These are phyloP conservation scores for Stigmatopora nigra DNA, from an alignment of 2,113 vertebrate species.

Conservation along the genomic window DNA sequence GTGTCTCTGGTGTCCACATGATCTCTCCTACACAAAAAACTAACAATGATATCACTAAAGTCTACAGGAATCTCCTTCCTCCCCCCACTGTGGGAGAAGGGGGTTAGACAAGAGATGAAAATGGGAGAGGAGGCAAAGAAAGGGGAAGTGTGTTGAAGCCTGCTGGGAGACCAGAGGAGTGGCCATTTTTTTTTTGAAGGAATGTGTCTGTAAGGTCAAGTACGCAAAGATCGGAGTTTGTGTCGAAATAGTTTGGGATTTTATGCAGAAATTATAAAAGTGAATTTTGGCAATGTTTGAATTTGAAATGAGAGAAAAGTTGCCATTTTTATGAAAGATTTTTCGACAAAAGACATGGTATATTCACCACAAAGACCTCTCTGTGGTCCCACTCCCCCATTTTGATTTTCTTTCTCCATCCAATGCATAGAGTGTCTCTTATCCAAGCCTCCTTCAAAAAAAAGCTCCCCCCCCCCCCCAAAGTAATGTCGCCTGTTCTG, in stretches of 20 bases:
- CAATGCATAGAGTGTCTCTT: constrained; percentile 1
- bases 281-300: too few species aligned
- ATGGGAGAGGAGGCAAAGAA: constrained; percentile 43
- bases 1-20: constrained; percentile 34
- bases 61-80: constrained; percentile 38
- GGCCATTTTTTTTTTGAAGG: constrained; percentile 5
- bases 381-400: constrained; percentile 9
- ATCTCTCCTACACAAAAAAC: constrained; percentile 28
- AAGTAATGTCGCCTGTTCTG: constrained; percentile 44
- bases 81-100: constrained; percentile 44
- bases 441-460: constrained; percentile 17
- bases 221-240: constrained; percentile 17
- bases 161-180: constrained; percentile 29
- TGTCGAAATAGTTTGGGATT: background rate
- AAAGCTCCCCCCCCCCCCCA: constrained; percentile 14
- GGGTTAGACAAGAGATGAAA: constrained; percentile 37
- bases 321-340: constrained; percentile 24
- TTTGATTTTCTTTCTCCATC: background rate
- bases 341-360: constrained; percentile 45
- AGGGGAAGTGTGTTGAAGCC: constrained; percentile 39
- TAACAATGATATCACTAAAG: constrained; percentile 59
- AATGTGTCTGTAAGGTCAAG: constrained; percentile 25
- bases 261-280: too few species aligned
- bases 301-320: too few species aligned
- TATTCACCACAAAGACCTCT: constrained; percentile 41